Evolutionary conservation across 2,797 vertebrate genomes (phyloP), one percentile per base, ranked within the genome.

Genomic region (Lithobates pipiens): DNA sequence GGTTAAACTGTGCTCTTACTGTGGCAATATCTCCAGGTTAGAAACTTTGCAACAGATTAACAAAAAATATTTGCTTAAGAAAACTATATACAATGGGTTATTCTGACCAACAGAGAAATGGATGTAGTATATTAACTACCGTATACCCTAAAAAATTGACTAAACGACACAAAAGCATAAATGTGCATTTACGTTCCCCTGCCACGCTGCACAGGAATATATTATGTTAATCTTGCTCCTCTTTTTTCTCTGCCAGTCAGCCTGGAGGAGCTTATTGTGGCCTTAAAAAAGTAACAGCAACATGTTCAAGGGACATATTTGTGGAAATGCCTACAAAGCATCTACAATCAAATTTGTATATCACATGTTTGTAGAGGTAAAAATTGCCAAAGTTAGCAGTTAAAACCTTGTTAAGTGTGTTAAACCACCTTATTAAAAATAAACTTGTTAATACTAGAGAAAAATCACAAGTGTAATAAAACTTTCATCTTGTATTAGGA

Each of bases 401-500:
- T 82, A 67, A 83, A 85, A 76, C 77, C 61, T 76, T 89, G 86
- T 80, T 86, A 90, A 85, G 11, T 72, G 89, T 83, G 85, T 90
- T 80, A 69, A 90, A 90, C 36, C 74, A 88, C 90, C 88, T 90
- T 90, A 90, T 89, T 92, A 88, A 93, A 93, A 91, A 91, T 86
- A 69, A 88, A 83, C 77, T 2, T 21, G n/a, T 77, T 90, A 81
- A 89, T 89, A 83, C 86, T 77, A 83, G 2, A 89, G 89, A 89
- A 72, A 88, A 88, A 89, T 86, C 89, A 89, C 85, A 83, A 91
- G 91, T 77, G 81, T 90, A 89, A 83, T 88, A 88, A 93, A 91
- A 88, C 83, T 93, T 92, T 93, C 92, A 89, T 88, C 90, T 90
- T 54, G 0, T 83, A 89, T 93, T 92, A 92, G 91, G 89, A 91